Base-by-base conservation (phyloP, 2,888 invertebrate species). In the Rhingia campestris region DNA sequence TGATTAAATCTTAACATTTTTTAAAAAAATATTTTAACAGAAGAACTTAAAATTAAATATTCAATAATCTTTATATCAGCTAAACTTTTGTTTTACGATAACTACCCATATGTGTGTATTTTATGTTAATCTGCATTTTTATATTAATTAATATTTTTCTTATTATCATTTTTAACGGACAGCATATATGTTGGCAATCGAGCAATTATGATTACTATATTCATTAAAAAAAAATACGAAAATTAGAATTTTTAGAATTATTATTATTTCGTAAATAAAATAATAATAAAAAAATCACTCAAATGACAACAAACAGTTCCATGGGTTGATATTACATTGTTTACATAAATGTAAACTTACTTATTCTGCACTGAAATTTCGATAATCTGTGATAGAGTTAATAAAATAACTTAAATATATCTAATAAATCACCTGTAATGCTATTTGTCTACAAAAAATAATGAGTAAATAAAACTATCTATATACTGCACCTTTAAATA, bases 121-220 rank as follows among this genome's bases (percentile, higher is more conserved):
- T 63, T 63, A 61, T 72, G 43, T 54, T 58, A 43, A 69, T 41
- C 12, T 66, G 51, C 54, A 79, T 64, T 63, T 56, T n/a, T 49
- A 30, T 51, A 67, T 63, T 53, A 74, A 59, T 64, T 51, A 49
- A 43, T 49, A 10, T 53, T 73, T 63, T 54, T 9, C 10, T 6
- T 45, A 2, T 56, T 59, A 41, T 51, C 43, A 56, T 70, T 64
- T 59, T 69, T 74, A 88, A 88, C 88, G 90, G 91, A 91, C 91
- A 91, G 91, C 91, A 91, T 91, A 91, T 91, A 91, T 91, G 91
- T 91, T 91, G 91, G 91, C 91, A 91, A 91, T 91, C 91, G 91
- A 91, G 91, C 91, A 91, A 91, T 88, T 88, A 87, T 88, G 87
- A 87, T 87, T 87, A 86, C 86, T 56, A 35, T 49, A 33, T 81